These are phyloP conservation scores for Trypoxylus dichotomus DNA, from an alignment of 1,140 invertebrate genomes.

Conservation along the genomic window DNA sequence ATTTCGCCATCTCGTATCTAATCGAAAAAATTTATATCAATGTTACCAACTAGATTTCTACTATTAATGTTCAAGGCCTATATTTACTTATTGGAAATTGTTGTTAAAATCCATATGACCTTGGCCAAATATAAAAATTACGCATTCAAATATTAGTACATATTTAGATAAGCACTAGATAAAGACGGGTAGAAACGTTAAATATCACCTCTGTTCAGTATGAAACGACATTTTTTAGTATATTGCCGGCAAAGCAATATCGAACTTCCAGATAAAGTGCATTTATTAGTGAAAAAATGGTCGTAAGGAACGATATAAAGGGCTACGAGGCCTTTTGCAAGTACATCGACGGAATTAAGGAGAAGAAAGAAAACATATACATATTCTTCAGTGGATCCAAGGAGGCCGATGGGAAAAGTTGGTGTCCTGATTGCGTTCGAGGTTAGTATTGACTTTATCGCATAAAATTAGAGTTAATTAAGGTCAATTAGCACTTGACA, in stretches of 20 bases:
- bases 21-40: no score
- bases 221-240: background rate
- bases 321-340: constrained; percentile 63
- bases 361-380: constrained; percentile 55
- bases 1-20: no score
- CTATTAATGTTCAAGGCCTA: background rate
- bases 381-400: constrained; percentile 71
- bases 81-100: constrained; percentile 28
- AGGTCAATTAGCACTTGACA: constrained; percentile 3
- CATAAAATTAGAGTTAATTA: background rate
- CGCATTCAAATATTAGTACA: no score
- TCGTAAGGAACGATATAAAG: constrained; percentile 57
- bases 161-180: background rate
- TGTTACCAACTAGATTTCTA: no score
- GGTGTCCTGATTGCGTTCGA: constrained; percentile 76
- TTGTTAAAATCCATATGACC: background rate
- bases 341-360: constrained; percentile 57
- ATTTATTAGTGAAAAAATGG: constrained; percentile 57
- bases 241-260: background rate
- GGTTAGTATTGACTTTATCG: constrained; percentile 53
- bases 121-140: no score
- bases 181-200: background rate
- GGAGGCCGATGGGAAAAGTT: constrained; percentile 65
- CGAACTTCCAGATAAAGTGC: background rate
- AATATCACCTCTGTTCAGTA: background rate